Evolutionary conservation across 2,888 invertebrate genomes (phyloP), one percentile per base, ranked within the genome.

Genomic region (Agrenia bidenticulata): DNA sequence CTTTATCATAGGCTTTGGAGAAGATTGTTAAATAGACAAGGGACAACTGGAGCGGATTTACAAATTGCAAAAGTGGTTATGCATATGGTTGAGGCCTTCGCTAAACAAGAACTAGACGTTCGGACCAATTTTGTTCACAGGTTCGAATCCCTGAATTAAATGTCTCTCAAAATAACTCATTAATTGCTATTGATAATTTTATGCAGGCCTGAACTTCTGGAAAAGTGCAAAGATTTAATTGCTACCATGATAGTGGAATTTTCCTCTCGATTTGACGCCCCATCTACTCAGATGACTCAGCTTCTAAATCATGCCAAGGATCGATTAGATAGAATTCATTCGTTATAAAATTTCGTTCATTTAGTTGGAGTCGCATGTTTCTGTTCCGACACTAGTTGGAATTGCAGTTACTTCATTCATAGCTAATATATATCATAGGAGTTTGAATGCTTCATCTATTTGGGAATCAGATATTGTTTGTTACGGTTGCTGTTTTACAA

Each of bases 241-340:
- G 70, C 76, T 13, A 63, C 63, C 32, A 73, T 76, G 73, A 71
- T 74, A 45, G 74, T 76, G 1, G 76, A 76, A 61, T 76, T 73
- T 58, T 74, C 76, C 11, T 73, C 72, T 19, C 60, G 74, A 57
- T 74, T 74, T 58, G 76, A 76, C 39, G 59, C 66, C 50, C 70
- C 68, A 13, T 61, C 73, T 9, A 58, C 45, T 11, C 61, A 69
- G 17, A 61, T 73, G 49, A 64, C 56, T n/a, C 55, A 63, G n/a
- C 55, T 66, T 19, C 45, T 73, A 1, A 74, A 60, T 55, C 54
- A 58, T 26, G 63, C 73, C 2, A 67, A 72, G 54, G 61, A 70
- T 21, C 61, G 67, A n/a, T 51, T 76, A 26, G 73, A 76, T 51
- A 41, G 67, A 27, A 56, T 68, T 24, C 65, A 63, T 21, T 45